Conservation (phyloP, 2,888 invertebrate genomes). For the Apodemia hepburni region DNA sequence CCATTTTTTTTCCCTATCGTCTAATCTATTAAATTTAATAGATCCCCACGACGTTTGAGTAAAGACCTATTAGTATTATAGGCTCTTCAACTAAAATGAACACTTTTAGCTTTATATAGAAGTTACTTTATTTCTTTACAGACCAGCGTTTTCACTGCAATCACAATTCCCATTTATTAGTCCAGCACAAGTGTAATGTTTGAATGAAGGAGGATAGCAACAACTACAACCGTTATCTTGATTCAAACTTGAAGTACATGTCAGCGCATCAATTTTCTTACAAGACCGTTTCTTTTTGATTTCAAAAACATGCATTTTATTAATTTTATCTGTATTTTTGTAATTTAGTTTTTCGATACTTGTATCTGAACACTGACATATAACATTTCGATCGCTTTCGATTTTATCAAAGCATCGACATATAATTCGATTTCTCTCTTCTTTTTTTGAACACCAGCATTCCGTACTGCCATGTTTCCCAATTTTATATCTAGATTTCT, state of each 20-base stretch:
- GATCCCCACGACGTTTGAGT: no score
- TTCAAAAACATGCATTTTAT: neutral
- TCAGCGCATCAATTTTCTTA: neutral
- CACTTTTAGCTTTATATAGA: no score
- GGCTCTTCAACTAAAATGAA: no score
- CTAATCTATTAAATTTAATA: no score
- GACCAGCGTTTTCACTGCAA: constrained; percentile 31
- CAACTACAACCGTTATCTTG: constrained; percentile 29
- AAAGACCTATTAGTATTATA: no score
- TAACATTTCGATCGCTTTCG: neutral
- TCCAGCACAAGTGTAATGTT: constrained; percentile 43
- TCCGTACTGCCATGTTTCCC: neutral
- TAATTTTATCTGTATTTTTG: neutral
- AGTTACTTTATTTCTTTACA: neutral
- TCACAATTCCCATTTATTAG: constrained; percentile 43
- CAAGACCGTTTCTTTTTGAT: neutral
- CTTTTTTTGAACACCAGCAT: neutral
- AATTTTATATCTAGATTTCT: neutral
- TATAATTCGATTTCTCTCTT: neutral
- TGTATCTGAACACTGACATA: neutral
- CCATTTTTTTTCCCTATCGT: no score
- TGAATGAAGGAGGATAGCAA: constrained; percentile 45
- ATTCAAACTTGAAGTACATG: neutral
- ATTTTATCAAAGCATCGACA: neutral
- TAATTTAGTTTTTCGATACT: neutral